A percentile compares a stretch with the other conserved stretches of the same genome.
phyloP scores from a whole-genome alignment of 1,140 invertebrate species.

The Gonioctena quinquepunctata region DNA sequence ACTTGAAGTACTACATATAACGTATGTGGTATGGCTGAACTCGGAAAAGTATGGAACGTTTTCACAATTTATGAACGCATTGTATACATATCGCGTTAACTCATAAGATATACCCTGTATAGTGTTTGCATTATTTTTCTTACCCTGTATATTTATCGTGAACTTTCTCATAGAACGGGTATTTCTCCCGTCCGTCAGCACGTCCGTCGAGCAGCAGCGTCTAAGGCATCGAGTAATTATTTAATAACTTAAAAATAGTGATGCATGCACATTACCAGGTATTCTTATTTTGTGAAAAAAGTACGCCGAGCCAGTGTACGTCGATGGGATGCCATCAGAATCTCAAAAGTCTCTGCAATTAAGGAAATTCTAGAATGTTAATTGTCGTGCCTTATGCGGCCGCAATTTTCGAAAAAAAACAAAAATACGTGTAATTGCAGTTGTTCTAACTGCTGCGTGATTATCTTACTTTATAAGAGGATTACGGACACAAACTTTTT shows the following conservation, averaged over 20 bases:
- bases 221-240: conserved; percentile 9
- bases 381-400: conserved; percentile 21
- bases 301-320: neutral
- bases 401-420: conserved; percentile 20
- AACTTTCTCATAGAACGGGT: neutral
- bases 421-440: conserved; percentile 27
- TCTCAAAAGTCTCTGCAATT: conserved; percentile 13
- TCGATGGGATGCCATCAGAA: neutral
- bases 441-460: conserved; percentile 13
- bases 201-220: neutral
- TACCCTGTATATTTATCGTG: too few species aligned
- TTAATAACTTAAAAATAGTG: conserved; percentile 18
- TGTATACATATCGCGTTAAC: too few species aligned
- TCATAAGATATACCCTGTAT: too few species aligned
- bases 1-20: too few species aligned
- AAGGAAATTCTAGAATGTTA: conserved; percentile 28
- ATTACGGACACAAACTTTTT: conserved; percentile 17
- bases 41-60: too few species aligned
- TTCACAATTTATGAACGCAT: too few species aligned
- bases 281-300: neutral
- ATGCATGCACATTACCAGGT: neutral
- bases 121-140: too few species aligned
- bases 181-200: neutral
- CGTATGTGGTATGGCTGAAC: too few species aligned
- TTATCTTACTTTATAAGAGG: conserved; percentile 20